Evolutionary conservation across 2,113 vertebrate species (phyloP).

Genomic region (Ardeotis arabs): DNA sequence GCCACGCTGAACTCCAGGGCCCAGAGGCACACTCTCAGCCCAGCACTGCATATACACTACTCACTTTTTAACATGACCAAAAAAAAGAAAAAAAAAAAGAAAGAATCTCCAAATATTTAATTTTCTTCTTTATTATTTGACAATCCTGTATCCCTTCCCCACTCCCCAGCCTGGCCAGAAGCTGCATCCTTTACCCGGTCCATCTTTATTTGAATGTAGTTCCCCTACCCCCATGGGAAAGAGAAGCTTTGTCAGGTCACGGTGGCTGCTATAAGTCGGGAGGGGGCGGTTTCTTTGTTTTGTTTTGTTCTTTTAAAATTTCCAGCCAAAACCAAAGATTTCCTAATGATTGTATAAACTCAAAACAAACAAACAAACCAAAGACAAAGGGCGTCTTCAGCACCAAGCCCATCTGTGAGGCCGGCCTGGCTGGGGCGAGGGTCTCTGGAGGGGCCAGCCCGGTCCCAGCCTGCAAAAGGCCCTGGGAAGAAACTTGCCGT

Average conservation of each 20-base stretch:
- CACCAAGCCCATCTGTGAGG: conserved; percentile 66
- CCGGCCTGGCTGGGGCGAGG: background rate
- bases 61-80: conserved; percentile 42
- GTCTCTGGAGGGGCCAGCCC: background rate
- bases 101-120: conserved; percentile 70
- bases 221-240: conserved; percentile 53
- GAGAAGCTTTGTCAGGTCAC: conserved; percentile 77
- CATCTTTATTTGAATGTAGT: conserved; percentile 83
- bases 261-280: conserved; percentile 77
- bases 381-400: conserved; percentile 81
- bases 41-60: conserved; percentile 40
- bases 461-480: rapidly evolving
- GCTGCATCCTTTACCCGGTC: conserved; percentile 70
- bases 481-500: background rate
- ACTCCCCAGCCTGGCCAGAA: conserved; percentile 62
- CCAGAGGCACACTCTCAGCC: background rate
- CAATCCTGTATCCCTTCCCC: conserved; percentile 75
- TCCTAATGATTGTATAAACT: conserved; percentile 90
- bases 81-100: background rate
- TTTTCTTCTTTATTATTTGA: conserved; percentile 83
- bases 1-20: conserved; percentile 19
- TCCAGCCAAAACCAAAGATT: conserved; percentile 91
- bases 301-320: conserved; percentile 83
- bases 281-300: conserved; percentile 83
- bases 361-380: conserved; percentile 89